Conservation (phyloP, 2,113 vertebrate genomes). For the Oxyruncus cristatus region DNA sequence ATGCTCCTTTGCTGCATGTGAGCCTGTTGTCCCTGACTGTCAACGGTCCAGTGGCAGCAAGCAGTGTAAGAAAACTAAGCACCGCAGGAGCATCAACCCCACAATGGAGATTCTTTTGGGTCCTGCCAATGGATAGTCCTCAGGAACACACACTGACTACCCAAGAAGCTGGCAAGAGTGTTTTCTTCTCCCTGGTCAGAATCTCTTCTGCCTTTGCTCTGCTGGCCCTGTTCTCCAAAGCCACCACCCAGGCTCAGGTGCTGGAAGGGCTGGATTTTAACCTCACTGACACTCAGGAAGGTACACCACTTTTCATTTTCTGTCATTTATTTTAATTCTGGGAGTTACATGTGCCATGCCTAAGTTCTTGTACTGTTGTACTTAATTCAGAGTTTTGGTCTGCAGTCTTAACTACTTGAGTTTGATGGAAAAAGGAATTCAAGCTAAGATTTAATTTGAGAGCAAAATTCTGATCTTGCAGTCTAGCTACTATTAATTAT, state of each 20-base stretch:
- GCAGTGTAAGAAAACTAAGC: neutral
- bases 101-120: neutral
- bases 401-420: neutral
- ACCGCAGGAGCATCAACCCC: neutral
- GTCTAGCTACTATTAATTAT: neutral
- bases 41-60: neutral
- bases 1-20: neutral
- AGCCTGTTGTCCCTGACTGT: neutral
- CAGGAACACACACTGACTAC: constrained; percentile 61
- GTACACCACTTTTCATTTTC: neutral
- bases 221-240: constrained; percentile 63
- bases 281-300: neutral
- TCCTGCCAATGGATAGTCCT: neutral
- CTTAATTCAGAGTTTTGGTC: neutral
- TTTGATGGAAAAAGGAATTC: neutral
- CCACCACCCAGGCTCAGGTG: constrained; percentile 61
- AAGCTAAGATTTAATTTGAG: neutral
- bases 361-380: neutral
- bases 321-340: neutral
- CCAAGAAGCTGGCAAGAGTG: neutral
- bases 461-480: neutral
- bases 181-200: constrained; percentile 76
- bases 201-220: constrained; percentile 71
- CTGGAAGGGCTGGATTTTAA: constrained; percentile 73
- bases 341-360: neutral